Conservation (phyloP, 2,888 invertebrate genomes). For the Cephus sareptanus region DNA sequence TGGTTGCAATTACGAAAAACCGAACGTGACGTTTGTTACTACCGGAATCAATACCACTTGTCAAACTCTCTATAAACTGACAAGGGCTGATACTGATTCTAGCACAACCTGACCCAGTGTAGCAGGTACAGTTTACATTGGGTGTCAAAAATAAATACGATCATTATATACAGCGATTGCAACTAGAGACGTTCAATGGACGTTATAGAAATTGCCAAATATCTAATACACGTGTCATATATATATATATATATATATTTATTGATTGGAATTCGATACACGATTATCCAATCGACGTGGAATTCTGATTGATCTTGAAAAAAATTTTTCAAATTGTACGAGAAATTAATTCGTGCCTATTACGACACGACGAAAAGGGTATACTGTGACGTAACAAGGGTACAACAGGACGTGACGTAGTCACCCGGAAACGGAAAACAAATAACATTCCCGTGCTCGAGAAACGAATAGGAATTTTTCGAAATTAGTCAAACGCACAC, state of each 20-base stretch:
- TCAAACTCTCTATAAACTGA: background rate
- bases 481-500: background rate
- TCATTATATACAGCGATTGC: background rate
- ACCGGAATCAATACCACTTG: background rate
- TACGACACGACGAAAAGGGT: background rate
- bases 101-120: background rate
- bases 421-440: background rate
- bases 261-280: no score
- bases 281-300: no score
- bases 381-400: background rate
- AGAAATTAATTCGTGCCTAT: background rate
- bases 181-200: background rate
- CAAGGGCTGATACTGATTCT: background rate
- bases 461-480: background rate
- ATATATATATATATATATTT: no score
- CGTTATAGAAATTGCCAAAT: background rate
- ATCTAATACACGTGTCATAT: no score
- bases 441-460: background rate
- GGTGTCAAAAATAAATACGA: background rate
- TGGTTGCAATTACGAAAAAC: background rate
- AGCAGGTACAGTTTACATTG: background rate
- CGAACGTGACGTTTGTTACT: background rate
- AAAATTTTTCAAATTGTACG: no score
- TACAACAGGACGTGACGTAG: background rate
- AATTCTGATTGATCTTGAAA: background rate